A percentile compares a stretch with the other conserved stretches of the same genome.
Evolutionary conservation across 2,888 invertebrate species (phyloP).

Genomic region (Amiota minor): DNA sequence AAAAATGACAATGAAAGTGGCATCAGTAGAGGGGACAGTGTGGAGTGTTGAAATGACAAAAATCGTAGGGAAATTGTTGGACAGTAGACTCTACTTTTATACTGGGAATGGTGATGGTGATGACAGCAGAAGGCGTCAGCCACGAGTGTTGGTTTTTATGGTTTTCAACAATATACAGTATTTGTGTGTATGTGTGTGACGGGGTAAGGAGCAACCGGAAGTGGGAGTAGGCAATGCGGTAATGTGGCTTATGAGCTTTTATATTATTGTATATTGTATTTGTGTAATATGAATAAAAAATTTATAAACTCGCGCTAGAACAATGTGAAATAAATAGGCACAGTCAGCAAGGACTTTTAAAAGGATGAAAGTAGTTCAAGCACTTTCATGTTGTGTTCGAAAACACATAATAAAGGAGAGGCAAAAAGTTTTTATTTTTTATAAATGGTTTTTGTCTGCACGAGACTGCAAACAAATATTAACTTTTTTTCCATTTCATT

Average conservation of each 20-base stretch:
- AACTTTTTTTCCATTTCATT: slow-evolving; percentile 21
- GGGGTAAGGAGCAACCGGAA: not conserved
- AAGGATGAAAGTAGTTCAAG: too few relatives aligned
- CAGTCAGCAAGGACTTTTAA: not conserved
- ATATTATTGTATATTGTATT: not conserved
- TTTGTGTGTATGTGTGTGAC: slow-evolving; percentile 10
- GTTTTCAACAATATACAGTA: slow-evolving; percentile 9
- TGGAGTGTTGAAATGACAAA: slow-evolving; percentile 56
- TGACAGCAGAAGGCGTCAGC: slow-evolving; percentile 5
- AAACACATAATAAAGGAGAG: not conserved
- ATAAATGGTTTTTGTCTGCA: slow-evolving; percentile 50
- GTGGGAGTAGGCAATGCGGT: not conserved
- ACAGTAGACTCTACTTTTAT: slow-evolving; percentile 9
- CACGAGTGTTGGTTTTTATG: slow-evolving; percentile 23
- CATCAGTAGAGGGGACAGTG: too few relatives aligned
- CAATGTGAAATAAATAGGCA: slow-evolving; percentile 6
- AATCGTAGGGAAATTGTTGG: slow-evolving; percentile 62
- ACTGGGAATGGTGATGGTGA: not conserved
- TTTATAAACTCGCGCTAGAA: not conserved
- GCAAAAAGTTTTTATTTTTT: slow-evolving; percentile 42
- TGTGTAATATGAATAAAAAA: slow-evolving; percentile 4
- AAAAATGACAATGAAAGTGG: slow-evolving; percentile 56
- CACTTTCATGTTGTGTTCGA: too few relatives aligned
- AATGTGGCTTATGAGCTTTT: slow-evolving; percentile 29
- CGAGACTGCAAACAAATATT: slow-evolving; percentile 50